These are phyloP conservation scores for Drosophila eohydei DNA, from an alignment of 2,888 invertebrate species.

Conservation along the genomic window DNA sequence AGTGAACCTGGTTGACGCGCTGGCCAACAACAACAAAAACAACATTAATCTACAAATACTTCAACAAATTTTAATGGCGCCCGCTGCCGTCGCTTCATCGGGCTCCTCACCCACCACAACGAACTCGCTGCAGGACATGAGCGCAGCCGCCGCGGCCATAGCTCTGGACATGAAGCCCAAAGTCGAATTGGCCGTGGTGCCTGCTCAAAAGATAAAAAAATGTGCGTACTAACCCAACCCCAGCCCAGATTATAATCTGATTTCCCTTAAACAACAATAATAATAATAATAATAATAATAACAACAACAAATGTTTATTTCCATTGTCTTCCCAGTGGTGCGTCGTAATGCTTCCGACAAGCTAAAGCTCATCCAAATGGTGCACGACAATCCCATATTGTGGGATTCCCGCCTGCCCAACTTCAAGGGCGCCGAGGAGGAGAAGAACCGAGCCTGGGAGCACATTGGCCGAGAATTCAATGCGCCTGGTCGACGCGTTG, in stretches of 20 bases:
- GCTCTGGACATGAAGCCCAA: slow-evolving; percentile 80
- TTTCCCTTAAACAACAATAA: not conserved
- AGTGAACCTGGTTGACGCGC: slow-evolving; percentile 27
- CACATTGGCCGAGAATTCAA: slow-evolving; percentile 83
- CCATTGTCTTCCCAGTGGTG: slow-evolving; percentile 74
- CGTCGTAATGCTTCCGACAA: slow-evolving; percentile 84
- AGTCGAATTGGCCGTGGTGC: slow-evolving; percentile 49
- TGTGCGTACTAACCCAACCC: slow-evolving; percentile 50
- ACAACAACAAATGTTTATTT: not conserved
- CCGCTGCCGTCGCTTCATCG: slow-evolving; percentile 62
- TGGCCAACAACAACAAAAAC: slow-evolving; percentile 42
- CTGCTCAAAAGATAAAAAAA: slow-evolving; percentile 75
- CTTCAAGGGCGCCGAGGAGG: slow-evolving; percentile 84
- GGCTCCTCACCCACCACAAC: slow-evolving; percentile 65
- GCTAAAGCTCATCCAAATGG: slow-evolving; percentile 84
- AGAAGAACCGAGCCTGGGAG: slow-evolving; percentile 84
- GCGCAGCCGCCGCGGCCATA: slow-evolving; percentile 80
- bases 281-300: not conserved
- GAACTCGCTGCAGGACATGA: slow-evolving; percentile 76
- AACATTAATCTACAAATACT: slow-evolving; percentile 50
- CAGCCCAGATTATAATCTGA: not conserved
- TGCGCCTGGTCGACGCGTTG: slow-evolving; percentile 83
- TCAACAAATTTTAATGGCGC: slow-evolving; percentile 64
- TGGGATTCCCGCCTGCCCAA: slow-evolving; percentile 84
- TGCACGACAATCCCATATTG: slow-evolving; percentile 83